Evolutionary conservation across 30 jellyfish, hydroid and myxozoan genomes (phyloP).

Genomic region (Chrysaora quinquecirrha): DNA sequence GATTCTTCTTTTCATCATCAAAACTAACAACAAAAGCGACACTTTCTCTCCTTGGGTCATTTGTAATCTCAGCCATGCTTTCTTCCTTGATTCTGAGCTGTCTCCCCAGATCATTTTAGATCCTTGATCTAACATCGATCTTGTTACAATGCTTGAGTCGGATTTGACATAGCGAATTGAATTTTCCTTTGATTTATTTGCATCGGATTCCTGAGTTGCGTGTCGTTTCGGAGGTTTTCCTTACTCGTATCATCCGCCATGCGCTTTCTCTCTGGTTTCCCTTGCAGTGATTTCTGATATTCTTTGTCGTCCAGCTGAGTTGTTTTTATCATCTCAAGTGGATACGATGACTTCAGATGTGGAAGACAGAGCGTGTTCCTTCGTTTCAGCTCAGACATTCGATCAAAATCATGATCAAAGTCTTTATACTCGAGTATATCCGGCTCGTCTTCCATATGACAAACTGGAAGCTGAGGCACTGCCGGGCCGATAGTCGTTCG

Average conservation of each 20-base stretch:
- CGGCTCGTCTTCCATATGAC: slow-evolving; percentile 83
- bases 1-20: slow-evolving; percentile 56
- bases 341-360: slow-evolving; percentile 83
- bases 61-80: not conserved
- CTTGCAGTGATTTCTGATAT: not conserved
- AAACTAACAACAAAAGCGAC: slow-evolving; percentile 47
- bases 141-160: slow-evolving; percentile 46
- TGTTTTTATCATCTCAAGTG: slow-evolving; percentile 72
- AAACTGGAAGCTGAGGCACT: slow-evolving; percentile 62
- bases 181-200: not conserved
- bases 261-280: not conserved
- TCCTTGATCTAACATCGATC: slow-evolving; percentile 52
- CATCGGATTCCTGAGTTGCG: not conserved
- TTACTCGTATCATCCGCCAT: not conserved
- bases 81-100: slow-evolving; percentile 42
- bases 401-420: slow-evolving; percentile 52
- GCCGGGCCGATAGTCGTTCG: slow-evolving; percentile 79
- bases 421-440: slow-evolving; percentile 74
- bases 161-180: slow-evolving; percentile 46
- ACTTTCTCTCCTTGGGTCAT: slow-evolving; percentile 66
- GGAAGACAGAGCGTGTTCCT: slow-evolving; percentile 91
- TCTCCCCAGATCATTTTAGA: slow-evolving; percentile 69
- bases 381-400: slow-evolving; percentile 63
- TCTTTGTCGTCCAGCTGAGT: not conserved
- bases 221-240: slow-evolving; percentile 29